These are phyloP conservation scores for Malthinus seriepunctatus DNA, from an alignment of 2,888 invertebrate species.

Conservation along the genomic window DNA sequence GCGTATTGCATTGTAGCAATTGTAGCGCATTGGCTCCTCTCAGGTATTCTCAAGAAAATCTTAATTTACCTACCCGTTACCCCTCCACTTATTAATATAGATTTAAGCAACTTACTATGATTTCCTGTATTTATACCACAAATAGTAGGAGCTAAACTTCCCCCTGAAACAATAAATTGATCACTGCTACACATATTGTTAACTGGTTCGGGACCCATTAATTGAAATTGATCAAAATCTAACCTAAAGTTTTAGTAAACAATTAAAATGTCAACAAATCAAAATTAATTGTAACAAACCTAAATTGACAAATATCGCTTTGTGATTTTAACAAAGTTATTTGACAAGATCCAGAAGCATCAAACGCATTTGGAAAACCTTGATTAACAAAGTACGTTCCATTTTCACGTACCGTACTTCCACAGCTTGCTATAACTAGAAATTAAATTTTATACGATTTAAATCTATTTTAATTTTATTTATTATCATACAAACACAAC, in stretches of 20 bases:
- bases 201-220: conserved; percentile 74
- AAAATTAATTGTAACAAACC: conserved; percentile 54
- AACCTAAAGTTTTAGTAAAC: conserved; percentile 55
- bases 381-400: conserved; percentile 86
- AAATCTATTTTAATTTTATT: conserved; percentile 2
- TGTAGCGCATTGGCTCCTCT: too few relatives aligned
- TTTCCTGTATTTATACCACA: conserved; percentile 81
- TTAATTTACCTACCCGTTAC: too few relatives aligned
- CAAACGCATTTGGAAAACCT: conserved; percentile 76
- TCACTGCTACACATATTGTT: conserved; percentile 84
- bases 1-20: too few relatives aligned
- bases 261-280: not conserved
- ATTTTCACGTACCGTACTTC: conserved; percentile 76
- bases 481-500: conserved; percentile 70
- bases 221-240: conserved; percentile 77
- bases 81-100: too few relatives aligned
- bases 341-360: conserved; percentile 83
- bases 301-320: conserved; percentile 81
- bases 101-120: conserved; percentile 74
- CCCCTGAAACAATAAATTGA: conserved; percentile 84
- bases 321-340: conserved; percentile 77
- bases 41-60: too few relatives aligned
- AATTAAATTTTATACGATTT: not conserved
- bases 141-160: conserved; percentile 76
- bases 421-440: conserved; percentile 78